Percentiles rank a stretch among this genome's conserved stretches.
phyloP scores from a whole-genome alignment of 2,113 vertebrate genomes.

The Tauraco erythrolophus region DNA sequence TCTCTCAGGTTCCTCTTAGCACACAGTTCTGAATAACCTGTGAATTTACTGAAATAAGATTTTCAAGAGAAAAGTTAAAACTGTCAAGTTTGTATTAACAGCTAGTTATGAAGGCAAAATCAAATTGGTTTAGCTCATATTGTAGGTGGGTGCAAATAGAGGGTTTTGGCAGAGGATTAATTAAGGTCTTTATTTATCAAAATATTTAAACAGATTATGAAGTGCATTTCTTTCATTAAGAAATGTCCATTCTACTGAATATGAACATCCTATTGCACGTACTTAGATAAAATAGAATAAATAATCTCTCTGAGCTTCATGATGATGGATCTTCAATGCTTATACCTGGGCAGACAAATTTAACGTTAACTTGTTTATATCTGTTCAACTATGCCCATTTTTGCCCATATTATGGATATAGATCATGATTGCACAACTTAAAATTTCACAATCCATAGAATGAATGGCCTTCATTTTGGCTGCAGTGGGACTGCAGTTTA shows the following conservation, averaged over 20 bases:
- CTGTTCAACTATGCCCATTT: not conserved
- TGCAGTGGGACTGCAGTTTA: not conserved
- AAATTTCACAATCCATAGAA: not conserved
- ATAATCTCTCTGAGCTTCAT: not conserved
- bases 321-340: not conserved
- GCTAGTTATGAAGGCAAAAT: not conserved
- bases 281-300: not conserved
- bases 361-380: not conserved
- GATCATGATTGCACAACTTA: not conserved
- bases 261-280: not conserved
- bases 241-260: not conserved
- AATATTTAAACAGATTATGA: not conserved
- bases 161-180: not conserved
- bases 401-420: not conserved
- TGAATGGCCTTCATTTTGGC: not conserved
- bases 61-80: not conserved
- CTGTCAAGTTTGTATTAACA: not conserved
- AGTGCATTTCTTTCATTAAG: not conserved
- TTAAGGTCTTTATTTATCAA: not conserved
- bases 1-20: not conserved
- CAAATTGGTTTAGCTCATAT: not conserved
- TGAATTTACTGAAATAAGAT: not conserved
- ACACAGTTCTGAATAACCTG: not conserved
- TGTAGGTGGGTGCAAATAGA: not conserved
- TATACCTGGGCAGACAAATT: not conserved